Evolutionary conservation across 2,113 vertebrate species (phyloP).

Genomic region (Platycercus adscitus): DNA sequence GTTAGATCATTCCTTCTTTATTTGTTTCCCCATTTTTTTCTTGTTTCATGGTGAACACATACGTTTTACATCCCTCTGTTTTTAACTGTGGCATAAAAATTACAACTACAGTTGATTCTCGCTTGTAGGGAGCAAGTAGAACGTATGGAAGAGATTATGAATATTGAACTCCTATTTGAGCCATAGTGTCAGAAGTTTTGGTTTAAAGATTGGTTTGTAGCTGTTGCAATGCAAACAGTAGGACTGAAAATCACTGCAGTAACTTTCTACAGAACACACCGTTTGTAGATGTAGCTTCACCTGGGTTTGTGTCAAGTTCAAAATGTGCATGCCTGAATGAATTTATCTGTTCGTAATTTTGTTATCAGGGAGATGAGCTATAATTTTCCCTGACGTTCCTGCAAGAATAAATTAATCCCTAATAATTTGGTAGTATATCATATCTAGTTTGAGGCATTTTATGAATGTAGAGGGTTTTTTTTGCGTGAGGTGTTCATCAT

Average conservation of each 20-base stretch:
- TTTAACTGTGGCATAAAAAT: not conserved
- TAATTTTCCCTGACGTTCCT: not conserved
- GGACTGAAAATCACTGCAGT: not conserved
- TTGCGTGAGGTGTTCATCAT: not conserved
- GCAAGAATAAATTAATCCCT: not conserved
- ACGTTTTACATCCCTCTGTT: not conserved
- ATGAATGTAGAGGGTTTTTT: not conserved
- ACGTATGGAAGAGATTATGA: not conserved
- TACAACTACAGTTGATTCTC: not conserved
- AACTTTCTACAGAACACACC: not conserved
- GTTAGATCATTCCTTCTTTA: not conserved
- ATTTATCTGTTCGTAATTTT: not conserved
- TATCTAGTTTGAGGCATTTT: not conserved
- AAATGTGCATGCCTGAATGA: not conserved
- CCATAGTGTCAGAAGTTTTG: not conserved
- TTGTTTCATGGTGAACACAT: not conserved
- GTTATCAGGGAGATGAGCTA: not conserved
- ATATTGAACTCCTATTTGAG: not conserved
- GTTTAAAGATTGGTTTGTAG: not conserved
- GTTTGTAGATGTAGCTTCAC: not conserved
- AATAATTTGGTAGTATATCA: not conserved
- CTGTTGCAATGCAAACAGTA: not conserved
- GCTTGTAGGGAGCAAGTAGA: not conserved
- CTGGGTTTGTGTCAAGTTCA: not conserved
- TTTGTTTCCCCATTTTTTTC: not conserved